phyloP scores from a whole-genome alignment of 2,113 vertebrate species.

The Glaucomys volans region DNA sequence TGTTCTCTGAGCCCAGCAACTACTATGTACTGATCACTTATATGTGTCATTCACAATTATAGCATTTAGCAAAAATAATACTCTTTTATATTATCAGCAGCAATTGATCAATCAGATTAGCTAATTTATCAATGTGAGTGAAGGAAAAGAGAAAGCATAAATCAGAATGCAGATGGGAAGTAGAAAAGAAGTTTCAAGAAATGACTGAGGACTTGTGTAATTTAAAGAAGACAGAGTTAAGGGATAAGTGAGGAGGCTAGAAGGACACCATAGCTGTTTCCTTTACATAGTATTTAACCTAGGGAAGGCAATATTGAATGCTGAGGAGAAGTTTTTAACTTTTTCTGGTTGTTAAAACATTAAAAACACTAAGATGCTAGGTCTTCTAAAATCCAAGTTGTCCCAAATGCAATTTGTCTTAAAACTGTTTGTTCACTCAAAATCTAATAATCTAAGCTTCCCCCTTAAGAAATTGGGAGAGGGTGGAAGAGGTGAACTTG shows the following conservation, averaged over 20 bases:
- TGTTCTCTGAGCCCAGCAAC: not conserved
- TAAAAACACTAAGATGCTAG: not conserved
- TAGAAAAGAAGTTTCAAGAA: not conserved
- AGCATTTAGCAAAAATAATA: not conserved
- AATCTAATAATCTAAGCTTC: not conserved
- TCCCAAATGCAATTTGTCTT: conserved; percentile 22
- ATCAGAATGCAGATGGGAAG: not conserved
- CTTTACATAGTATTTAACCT: conserved; percentile 29
- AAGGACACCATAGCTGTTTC: not conserved
- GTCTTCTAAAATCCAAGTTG: conserved; percentile 19
- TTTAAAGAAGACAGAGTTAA: not conserved
- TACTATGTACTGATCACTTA: not conserved
- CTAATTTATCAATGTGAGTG: not conserved
- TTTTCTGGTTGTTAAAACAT: conserved; percentile 24
- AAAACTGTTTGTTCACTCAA: not conserved
- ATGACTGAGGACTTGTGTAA: not conserved
- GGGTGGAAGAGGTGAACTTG: not conserved
- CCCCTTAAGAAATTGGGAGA: not conserved
- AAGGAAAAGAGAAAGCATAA: not conserved
- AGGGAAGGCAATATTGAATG: conserved; percentile 8
- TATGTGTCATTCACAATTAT: not conserved
- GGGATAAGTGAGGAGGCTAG: not conserved
- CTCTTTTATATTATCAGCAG: not conserved
- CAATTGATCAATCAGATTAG: not conserved
- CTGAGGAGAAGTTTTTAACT: not conserved